These are phyloP conservation scores for Pteronotus mesoamericanus DNA, from an alignment of 2,797 vertebrate species.

Conservation along the genomic window DNA sequence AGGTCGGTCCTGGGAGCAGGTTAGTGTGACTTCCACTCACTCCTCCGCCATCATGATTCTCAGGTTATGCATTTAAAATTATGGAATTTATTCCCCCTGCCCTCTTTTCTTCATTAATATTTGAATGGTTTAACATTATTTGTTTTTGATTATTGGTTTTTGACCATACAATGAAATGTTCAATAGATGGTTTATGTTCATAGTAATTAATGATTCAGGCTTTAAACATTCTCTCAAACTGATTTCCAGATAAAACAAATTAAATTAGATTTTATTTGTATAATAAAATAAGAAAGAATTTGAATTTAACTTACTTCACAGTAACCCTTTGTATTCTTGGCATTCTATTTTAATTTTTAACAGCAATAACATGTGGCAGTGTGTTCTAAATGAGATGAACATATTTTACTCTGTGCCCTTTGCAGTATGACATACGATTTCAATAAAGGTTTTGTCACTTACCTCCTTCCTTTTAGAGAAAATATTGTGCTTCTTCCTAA, in stretches of 20 bases:
- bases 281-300: slow-evolving; percentile 62
- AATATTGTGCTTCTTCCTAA: not conserved
- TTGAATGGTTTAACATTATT: not conserved
- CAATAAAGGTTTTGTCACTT: slow-evolving; percentile 7
- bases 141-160: not conserved
- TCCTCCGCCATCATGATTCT: too few relatives aligned
- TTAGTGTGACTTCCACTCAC: too few relatives aligned
- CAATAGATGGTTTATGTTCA: not conserved
- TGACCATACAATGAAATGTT: not conserved
- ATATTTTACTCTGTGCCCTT: slow-evolving; percentile 29
- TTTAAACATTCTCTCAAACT: slow-evolving; percentile 49
- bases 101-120: not conserved
- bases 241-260: slow-evolving; percentile 63
- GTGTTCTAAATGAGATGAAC: not conserved
- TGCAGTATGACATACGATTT: slow-evolving; percentile 21
- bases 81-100: not conserved
- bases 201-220: slow-evolving; percentile 47
- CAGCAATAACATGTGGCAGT: not conserved
- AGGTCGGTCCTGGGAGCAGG: too few relatives aligned
- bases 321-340: slow-evolving; percentile 59
- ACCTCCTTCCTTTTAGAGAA: slow-evolving; percentile 28
- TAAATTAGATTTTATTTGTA: slow-evolving; percentile 68
- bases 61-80: not conserved
- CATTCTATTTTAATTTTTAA: slow-evolving; percentile 49
- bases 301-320: slow-evolving; percentile 48